Evolutionary conservation across 1,140 invertebrate genomes (phyloP), one percentile per base, ranked within the genome.

Genomic region (Drosophila tsacasi): DNA sequence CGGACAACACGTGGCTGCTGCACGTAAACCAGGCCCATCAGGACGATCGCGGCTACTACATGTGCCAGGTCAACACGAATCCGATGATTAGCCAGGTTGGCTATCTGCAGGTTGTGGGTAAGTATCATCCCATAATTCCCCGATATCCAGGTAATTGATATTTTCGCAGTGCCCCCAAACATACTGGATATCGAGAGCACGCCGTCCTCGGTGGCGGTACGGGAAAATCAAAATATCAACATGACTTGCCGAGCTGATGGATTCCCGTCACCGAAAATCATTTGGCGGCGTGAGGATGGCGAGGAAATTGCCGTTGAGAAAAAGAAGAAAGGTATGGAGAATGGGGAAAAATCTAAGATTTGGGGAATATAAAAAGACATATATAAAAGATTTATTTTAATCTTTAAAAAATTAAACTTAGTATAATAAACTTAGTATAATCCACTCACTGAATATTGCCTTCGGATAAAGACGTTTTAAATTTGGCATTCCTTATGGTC

Each of bases 51-150:
- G 97, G 97, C 57, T 97, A 97, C 93, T 98, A 98, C 93, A 97
- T 98, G 97, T 97, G 97, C 93, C 97, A 98, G 94, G 96, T 99
- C 61, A 99, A 98, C 93, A 98, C 98, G n/a, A 97, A 97, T 91
- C 98, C 98, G 0, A 98, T 99, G 97, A 98, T 98, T 72, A 97
- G 96, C 91, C 97, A 98, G 95, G 97, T 98, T 12, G 98, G 97
- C 62, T 98, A 97, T 93, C 95, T 99, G 7, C 97, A 98, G 94
- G 97, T 99, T 69, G 97, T 98, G 54, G 98, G 98, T 99, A 93
- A 96, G 96, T 95, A 61, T 42, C 19, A 10, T 17, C n/a, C 5
- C 10, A 35, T 21, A 42, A 57, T 17, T 2, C 35, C n/a, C 21
- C 7, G 47, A 19, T 6, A 19, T 9, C 15, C 4, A 1, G 8